phyloP scores from a whole-genome alignment of 2,888 invertebrate species.

The Dryocosmus kuriphilus region DNA sequence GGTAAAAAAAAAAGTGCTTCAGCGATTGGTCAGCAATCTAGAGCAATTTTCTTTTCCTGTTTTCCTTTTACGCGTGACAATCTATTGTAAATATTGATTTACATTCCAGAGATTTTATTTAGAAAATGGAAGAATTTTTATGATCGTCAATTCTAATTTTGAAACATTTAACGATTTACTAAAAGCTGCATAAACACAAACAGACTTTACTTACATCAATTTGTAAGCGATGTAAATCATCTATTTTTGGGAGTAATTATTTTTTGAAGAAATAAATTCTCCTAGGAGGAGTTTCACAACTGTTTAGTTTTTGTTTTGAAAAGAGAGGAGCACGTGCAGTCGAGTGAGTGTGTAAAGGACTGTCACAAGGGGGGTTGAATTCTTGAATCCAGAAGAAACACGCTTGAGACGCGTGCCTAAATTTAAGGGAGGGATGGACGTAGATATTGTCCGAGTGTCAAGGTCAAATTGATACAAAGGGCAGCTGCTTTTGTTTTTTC shows the following conservation, averaged over 20 bases:
- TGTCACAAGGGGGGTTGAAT: slow-evolving; percentile 26
- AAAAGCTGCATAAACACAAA: background rate
- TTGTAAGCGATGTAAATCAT: slow-evolving; percentile 3
- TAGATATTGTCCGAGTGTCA: slow-evolving; percentile 31
- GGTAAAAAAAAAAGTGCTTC: slow-evolving; percentile 32
- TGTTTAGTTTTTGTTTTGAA: slow-evolving; percentile 38
- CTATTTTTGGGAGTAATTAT: slow-evolving; percentile 30
- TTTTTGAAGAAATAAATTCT: slow-evolving; percentile 35
- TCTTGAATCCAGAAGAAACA: slow-evolving; percentile 39
- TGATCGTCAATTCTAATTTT: background rate
- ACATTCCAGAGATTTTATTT: background rate
- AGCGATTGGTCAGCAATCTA: slow-evolving; percentile 21
- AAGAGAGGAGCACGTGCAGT: slow-evolving; percentile 26
- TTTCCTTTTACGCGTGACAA: background rate
- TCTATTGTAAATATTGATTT: background rate
- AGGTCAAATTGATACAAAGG: slow-evolving; percentile 35
- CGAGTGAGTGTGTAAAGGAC: slow-evolving; percentile 13
- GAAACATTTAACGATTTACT: background rate
- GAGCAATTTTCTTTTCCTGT: slow-evolving; percentile 23
- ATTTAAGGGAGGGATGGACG: slow-evolving; percentile 40
- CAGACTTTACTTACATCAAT: background rate
- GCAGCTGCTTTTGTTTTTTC: background rate
- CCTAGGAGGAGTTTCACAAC: background rate
- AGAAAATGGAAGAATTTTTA: background rate
- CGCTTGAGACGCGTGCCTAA: slow-evolving; percentile 50